phyloP scores from a whole-genome alignment of 2,888 invertebrate species.

The Bursaphelenchus okinawaensis region DNA sequence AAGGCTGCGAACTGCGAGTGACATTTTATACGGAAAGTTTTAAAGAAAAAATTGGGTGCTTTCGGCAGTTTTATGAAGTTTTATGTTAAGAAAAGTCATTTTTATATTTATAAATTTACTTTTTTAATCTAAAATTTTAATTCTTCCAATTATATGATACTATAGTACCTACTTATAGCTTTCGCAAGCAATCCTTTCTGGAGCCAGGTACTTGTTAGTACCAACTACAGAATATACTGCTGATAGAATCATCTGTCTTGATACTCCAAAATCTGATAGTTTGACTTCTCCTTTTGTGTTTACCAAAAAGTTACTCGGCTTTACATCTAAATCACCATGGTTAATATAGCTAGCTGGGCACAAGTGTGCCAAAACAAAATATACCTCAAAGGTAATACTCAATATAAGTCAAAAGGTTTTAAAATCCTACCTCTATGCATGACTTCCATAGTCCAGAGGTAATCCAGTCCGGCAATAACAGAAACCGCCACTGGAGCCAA shows the following conservation, averaged over 20 bases:
- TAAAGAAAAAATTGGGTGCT: too few relatives aligned
- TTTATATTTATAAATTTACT: too few relatives aligned
- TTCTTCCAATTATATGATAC: neutral
- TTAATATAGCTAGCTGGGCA: too few relatives aligned
- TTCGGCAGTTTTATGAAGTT: too few relatives aligned
- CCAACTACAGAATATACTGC: conserved; percentile 60
- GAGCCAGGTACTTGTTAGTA: conserved; percentile 61
- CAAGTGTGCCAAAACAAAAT: neutral
- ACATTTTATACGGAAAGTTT: neutral
- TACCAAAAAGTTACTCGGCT: conserved; percentile 35
- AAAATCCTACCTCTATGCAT: conserved; percentile 32
- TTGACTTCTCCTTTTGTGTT: conserved; percentile 31
- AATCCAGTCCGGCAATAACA: conserved; percentile 25
- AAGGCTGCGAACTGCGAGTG: neutral
- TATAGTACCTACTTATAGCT: conserved; percentile 25
- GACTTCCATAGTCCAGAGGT: conserved; percentile 27
- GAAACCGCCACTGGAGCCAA: conserved; percentile 16
- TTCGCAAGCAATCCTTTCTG: conserved; percentile 32
- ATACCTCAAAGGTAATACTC: neutral
- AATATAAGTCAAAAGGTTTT: neutral
- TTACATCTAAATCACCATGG: conserved; percentile 26
- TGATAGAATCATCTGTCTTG: conserved; percentile 42
- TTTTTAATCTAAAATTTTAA: too few relatives aligned
- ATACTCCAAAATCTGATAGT: conserved; percentile 35
- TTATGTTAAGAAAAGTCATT: neutral